Evolutionary conservation across 2,888 invertebrate genomes (phyloP).

Genomic region (Anticlea derivata): DNA sequence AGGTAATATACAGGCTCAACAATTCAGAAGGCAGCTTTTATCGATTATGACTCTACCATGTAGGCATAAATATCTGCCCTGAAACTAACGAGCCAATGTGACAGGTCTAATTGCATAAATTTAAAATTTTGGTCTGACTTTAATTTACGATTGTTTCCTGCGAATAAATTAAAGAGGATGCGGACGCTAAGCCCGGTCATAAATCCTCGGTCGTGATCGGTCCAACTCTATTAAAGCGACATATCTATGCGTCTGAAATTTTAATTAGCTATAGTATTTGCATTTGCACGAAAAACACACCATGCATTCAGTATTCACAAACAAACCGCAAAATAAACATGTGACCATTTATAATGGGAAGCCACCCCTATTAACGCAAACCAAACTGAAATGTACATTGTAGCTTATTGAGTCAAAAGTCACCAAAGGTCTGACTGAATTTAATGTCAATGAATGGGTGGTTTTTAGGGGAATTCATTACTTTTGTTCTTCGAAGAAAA

Average conservation of each 20-base stretch:
- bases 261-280: conserved; percentile 31
- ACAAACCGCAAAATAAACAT: conserved; percentile 16
- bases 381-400: conserved; percentile 9
- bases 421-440: too few relatives aligned
- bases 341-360: conserved; percentile 15
- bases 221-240: conserved; percentile 28
- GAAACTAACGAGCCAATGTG: conserved; percentile 12
- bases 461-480: neutral
- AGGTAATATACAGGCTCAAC: neutral
- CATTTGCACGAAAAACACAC: conserved; percentile 19
- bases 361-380: conserved; percentile 11
- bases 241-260: conserved; percentile 34
- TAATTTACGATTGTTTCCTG: conserved; percentile 33
- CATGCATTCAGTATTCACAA: conserved; percentile 16
- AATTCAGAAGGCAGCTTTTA: neutral
- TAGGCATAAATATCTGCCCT: neutral
- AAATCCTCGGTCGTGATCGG: conserved; percentile 36
- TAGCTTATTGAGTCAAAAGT: conserved; percentile 6
- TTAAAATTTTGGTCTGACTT: conserved; percentile 11
- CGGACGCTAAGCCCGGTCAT: conserved; percentile 31
- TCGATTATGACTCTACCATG: neutral
- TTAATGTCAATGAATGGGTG: conserved; percentile 2
- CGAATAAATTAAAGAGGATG: conserved; percentile 35
- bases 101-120: conserved; percentile 13
- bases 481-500: too few relatives aligned